Evolutionary conservation across 1,140 invertebrate genomes (phyloP).

Genomic region (Conopomorpha cramerella): DNA sequence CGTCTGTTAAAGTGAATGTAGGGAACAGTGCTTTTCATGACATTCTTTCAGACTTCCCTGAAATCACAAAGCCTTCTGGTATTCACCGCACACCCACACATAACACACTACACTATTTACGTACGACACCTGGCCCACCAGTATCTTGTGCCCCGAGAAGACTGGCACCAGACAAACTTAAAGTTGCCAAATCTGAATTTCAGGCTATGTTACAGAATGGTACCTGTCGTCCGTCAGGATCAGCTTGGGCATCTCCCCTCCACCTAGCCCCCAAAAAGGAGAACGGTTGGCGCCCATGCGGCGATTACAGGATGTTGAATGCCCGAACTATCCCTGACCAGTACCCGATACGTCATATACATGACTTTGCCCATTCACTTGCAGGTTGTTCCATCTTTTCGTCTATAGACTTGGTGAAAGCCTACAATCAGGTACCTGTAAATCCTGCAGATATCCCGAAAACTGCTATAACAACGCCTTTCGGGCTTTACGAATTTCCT

Average conservation of each 20-base stretch:
- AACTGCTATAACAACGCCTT: conserved; percentile 24
- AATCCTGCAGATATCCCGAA: conserved; percentile 17
- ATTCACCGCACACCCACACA: conserved; percentile 1
- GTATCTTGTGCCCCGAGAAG: conserved; percentile 6
- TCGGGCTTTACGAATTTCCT: too few relatives aligned
- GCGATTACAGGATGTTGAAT: conserved; percentile 55
- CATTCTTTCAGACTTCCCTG: conserved; percentile 4
- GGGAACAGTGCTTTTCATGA: conserved; percentile 1
- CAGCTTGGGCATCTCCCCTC: too few relatives aligned
- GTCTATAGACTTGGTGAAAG: conserved; percentile 42
- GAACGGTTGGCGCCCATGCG: too few relatives aligned
- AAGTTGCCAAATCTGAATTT: conserved; percentile 2
- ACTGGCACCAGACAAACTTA: conserved; percentile 1
- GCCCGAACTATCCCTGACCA: conserved; percentile 6
- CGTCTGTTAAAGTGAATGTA: conserved; percentile 1
- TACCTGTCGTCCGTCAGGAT: conserved; percentile 19
- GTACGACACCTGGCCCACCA: conserved; percentile 18
- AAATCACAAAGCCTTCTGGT: conserved; percentile 7
- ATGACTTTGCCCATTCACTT: conserved; percentile 1
- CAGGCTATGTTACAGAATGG: conserved; percentile 15
- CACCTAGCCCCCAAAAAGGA: conserved; percentile 42
- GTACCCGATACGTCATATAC: too few relatives aligned
- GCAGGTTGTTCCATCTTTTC: conserved; percentile 26
- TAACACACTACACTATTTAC: conserved; percentile 9
- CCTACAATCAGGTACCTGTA: conserved; percentile 47